Conservation (phyloP, 2,113 vertebrate species). For the Eurypyga helias region DNA sequence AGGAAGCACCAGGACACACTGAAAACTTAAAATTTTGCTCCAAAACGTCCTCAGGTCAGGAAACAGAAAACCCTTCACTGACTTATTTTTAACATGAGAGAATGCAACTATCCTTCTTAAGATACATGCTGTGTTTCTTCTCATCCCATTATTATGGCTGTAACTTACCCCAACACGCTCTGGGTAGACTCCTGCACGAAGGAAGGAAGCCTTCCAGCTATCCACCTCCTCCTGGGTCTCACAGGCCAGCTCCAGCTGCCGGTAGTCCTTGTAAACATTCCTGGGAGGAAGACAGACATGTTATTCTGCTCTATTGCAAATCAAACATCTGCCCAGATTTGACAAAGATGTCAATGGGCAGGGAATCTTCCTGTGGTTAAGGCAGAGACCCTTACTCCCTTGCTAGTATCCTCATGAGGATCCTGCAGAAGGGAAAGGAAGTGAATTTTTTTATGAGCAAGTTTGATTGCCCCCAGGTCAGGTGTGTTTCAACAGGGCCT, state of each 20-base stretch:
- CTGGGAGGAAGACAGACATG: slow-evolving; percentile 67
- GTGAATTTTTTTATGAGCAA: not conserved
- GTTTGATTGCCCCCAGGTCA: not conserved
- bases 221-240: slow-evolving; percentile 98
- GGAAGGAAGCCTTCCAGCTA: slow-evolving; percentile 98
- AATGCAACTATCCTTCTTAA: not conserved
- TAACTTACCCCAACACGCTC: slow-evolving; percentile 89
- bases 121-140: not conserved
- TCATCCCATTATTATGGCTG: not conserved
- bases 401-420: not conserved
- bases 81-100: not conserved
- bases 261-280: slow-evolving; percentile 99
- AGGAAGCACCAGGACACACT: not conserved
- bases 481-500: not conserved
- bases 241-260: slow-evolving; percentile 98
- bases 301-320: not conserved
- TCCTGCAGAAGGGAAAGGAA: not conserved
- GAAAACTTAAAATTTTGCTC: not conserved
- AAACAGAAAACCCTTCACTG: not conserved
- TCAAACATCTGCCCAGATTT: not conserved
- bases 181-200: slow-evolving; percentile 96
- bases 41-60: not conserved
- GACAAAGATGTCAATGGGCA: not conserved
- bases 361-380: not conserved
- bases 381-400: not conserved